Base-by-base conservation (phyloP, 2,888 invertebrate genomes). In the Callinectes sapidus region DNA sequence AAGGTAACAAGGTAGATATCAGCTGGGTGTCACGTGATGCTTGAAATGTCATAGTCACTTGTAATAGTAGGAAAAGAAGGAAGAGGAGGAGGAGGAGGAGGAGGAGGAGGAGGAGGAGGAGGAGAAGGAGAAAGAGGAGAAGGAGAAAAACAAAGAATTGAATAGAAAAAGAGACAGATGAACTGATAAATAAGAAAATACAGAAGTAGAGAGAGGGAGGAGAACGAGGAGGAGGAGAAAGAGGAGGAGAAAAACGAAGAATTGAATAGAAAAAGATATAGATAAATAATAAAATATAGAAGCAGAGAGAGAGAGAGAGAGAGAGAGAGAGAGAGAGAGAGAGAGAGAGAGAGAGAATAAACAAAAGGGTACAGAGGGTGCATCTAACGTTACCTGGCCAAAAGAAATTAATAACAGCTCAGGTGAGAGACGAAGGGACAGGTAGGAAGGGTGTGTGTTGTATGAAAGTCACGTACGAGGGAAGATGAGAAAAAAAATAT, bases 21-120 rank as follows among this genome's bases (percentile, higher is more conserved):
- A n/a, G 39, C 16, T 16, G 81, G 3, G 35, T 81, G 81, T 81
- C 2, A 16, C 35, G 81, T 32, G 81, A 81, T 35, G 35, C 14
- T 81, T 32, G 23, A 32, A 81, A 35, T 48, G 48, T 13, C n/a
- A 87, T 48, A 54, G 54, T 48, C n/a, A 48, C 48, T 5, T n/a
- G 10, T 14, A 61, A n/a, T 61, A 55, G 18, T 88, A n/a, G 48
- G 13, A 48, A 39, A 5, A 39, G 39, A 39, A 39, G 2, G 39
- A 39, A 39, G 39, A 39, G 39, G 39, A 39, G 39, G 87, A 48
- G 16, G 42, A n/a, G 23, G 66, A 71, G 66, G n/a, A 71, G 71
- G 71, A 71, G n/a, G n/a, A 71, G 71, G 71, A 71, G 71, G 71
- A 71, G 71, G 71, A 71, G 71, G n/a, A 77, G 71, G 5, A 77